Evolutionary conservation across 2,113 vertebrate genomes (phyloP), one percentile per base, ranked within the genome.

Genomic region (Hippocampus zosterae): DNA sequence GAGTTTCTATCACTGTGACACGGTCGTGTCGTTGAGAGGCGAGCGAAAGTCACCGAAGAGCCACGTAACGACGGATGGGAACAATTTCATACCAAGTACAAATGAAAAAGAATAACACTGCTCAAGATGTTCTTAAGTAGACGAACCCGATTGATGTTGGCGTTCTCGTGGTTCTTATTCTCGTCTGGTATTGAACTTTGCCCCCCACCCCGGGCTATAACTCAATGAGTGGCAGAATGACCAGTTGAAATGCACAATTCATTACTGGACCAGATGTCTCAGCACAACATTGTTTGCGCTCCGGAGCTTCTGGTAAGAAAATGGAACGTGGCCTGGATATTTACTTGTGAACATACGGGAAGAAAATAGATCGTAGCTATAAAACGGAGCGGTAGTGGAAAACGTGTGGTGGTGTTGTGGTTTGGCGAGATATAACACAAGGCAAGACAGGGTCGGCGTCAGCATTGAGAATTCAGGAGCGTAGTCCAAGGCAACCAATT

Each of bases 241-340:
- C 75, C 70, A 75, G 79, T 75, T 76, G 61, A 72, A 74, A 79
- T 67, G 64, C 62, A 63, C 74, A 69, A 53, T 73, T 72, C 65
- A 70, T 46, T 57, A 50, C 62, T 75, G 52, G 73, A 74, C 71
- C 86, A 81, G 76, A 77, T 84, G 80, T 83, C 78, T 37, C 5
- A 25, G 41, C 68, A 60, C 29, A 46, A n/a, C 42, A 48, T 59
- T 42, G 72, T 84, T 84, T 77, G 77, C 75, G 84, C 82, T 78
- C 48, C 67, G 78, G 65, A 67, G 84, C 72, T 71, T 53, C 44
- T 68, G 41, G 55, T 3, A 60, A 67, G 65, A 41, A 48, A 60
- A 73, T 69, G 55, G 27, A 19, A 62, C 68, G 66, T 48, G 63
- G 74, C 60, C 29, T 65, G 25, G 55, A 41, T 55, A 37, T 13